These are phyloP conservation scores for Synanthedon tipuliformis DNA, from an alignment of 2,888 invertebrate genomes.

Conservation along the genomic window DNA sequence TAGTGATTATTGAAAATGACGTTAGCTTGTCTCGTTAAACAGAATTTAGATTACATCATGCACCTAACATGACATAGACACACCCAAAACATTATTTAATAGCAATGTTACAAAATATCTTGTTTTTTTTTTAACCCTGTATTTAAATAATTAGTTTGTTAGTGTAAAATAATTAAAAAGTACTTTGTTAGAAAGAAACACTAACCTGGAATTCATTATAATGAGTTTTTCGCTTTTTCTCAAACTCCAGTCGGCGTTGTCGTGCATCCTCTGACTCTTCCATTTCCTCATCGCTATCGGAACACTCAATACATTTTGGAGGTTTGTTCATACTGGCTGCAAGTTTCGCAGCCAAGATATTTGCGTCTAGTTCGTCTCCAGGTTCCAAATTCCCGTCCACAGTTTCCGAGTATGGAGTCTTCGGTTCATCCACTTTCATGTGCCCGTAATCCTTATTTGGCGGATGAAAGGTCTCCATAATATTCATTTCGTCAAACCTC, in stretches of 20 bases:
- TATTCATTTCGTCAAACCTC: conserved; percentile 99
- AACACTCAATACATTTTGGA: conserved; percentile 58
- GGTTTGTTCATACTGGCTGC: conserved; percentile 66
- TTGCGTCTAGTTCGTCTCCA: conserved; percentile 74
- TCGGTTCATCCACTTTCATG: conserved; percentile 97
- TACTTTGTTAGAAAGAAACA: background rate
- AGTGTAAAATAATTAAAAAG: background rate
- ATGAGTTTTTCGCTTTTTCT: conserved; percentile 94
- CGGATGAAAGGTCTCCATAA: conserved; percentile 97
- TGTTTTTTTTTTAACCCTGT: background rate
- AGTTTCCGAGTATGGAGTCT: conserved; percentile 84
- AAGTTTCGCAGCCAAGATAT: conserved; percentile 81
- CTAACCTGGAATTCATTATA: conserved; percentile 90
- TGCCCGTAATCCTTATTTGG: conserved; percentile 98
- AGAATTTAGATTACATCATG: too few relatives aligned
- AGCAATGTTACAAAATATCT: too few relatives aligned
- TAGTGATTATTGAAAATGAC: too few relatives aligned
- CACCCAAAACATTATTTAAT: too few relatives aligned
- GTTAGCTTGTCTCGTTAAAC: too few relatives aligned
- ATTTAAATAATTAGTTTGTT: background rate
- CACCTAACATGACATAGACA: too few relatives aligned
- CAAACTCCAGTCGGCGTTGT: conserved; percentile 82
- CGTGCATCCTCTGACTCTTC: conserved; percentile 73
- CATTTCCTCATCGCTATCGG: conserved; percentile 70
- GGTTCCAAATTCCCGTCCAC: conserved; percentile 73